A percentile compares a stretch with the other conserved stretches of the same genome.
phyloP scores from a whole-genome alignment of 2,888 invertebrate genomes.

The Tuta absoluta region DNA sequence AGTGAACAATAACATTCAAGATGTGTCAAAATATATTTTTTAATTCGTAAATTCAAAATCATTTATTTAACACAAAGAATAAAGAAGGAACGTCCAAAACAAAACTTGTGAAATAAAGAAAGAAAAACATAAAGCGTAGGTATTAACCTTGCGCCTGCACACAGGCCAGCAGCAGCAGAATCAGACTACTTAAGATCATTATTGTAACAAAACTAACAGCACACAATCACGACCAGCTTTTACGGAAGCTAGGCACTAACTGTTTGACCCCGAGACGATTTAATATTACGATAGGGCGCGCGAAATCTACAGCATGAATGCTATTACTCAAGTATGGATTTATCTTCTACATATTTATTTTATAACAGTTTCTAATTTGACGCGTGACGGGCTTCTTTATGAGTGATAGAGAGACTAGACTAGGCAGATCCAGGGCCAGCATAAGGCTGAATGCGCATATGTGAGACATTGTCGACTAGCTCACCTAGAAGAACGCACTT shows the following conservation, averaged over 20 bases:
- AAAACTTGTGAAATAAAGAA: constrained; percentile 28
- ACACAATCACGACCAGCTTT: constrained; percentile 27
- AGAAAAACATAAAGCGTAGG: constrained; percentile 39
- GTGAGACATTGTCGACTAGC: too few species aligned
- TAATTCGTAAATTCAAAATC: too few species aligned
- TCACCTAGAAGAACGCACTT: too few species aligned
- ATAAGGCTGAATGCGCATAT: too few species aligned
- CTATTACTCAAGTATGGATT: background rate
- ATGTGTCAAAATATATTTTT: too few species aligned
- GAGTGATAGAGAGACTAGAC: too few species aligned
- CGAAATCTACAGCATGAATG: background rate
- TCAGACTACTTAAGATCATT: constrained; percentile 43
- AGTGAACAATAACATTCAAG: too few species aligned
- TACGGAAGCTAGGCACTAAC: constrained; percentile 9
- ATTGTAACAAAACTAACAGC: background rate
- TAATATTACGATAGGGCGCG: background rate
- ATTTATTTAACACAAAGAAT: background rate
- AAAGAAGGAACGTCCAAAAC: constrained; percentile 48
- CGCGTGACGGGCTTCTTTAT: too few species aligned
- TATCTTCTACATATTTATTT: background rate
- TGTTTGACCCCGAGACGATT: constrained; percentile 26
- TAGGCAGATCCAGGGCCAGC: too few species aligned
- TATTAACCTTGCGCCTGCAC: constrained; percentile 59
- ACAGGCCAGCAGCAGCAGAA: constrained; percentile 49
- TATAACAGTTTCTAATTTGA: too few species aligned